A percentile compares a stretch with the other conserved stretches of the same genome.
These are phyloP conservation scores for Neuroterus valhalla DNA, from an alignment of 1,140 invertebrate species.

Conservation along the genomic window DNA sequence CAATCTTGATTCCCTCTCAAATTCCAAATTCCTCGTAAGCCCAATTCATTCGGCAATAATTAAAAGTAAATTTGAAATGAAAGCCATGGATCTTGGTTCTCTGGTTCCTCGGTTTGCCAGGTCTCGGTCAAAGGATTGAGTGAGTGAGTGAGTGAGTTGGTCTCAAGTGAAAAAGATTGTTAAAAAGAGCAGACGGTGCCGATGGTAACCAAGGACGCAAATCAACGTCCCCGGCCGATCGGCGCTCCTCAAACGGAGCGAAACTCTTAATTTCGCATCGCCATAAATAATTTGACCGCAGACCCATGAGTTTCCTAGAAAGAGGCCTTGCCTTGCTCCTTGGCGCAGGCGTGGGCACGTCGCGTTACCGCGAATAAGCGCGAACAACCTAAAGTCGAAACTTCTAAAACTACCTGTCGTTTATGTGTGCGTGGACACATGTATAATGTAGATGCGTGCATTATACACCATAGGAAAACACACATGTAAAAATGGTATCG, in stretches of 20 bases:
- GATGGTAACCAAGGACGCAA: conserved; percentile 54
- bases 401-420: conserved; percentile 23
- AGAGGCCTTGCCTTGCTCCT: conserved; percentile 53
- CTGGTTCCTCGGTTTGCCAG: too few relatives aligned
- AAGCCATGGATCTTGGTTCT: conserved; percentile 18
- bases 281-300: conserved; percentile 74
- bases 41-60: too few relatives aligned
- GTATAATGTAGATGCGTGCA: too few relatives aligned
- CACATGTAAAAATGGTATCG: conserved; percentile 20
- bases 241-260: conserved; percentile 66
- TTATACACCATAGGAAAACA: too few relatives aligned
- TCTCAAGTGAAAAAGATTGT: conserved; percentile 28
- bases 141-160: not conserved
- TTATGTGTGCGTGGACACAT: conserved; percentile 15
- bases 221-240: conserved; percentile 56
- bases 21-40: too few relatives aligned
- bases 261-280: conserved; percentile 74
- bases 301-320: conserved; percentile 68
- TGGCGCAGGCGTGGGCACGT: conserved; percentile 12
- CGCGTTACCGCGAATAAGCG: conserved; percentile 26
- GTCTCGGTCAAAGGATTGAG: too few relatives aligned
- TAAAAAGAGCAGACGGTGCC: conserved; percentile 23
- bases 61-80: conserved; percentile 33
- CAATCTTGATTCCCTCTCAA: too few relatives aligned
- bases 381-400: not conserved